These are phyloP conservation scores for Orthosia gracilis DNA, from an alignment of 2,888 invertebrate species.

Conservation along the genomic window DNA sequence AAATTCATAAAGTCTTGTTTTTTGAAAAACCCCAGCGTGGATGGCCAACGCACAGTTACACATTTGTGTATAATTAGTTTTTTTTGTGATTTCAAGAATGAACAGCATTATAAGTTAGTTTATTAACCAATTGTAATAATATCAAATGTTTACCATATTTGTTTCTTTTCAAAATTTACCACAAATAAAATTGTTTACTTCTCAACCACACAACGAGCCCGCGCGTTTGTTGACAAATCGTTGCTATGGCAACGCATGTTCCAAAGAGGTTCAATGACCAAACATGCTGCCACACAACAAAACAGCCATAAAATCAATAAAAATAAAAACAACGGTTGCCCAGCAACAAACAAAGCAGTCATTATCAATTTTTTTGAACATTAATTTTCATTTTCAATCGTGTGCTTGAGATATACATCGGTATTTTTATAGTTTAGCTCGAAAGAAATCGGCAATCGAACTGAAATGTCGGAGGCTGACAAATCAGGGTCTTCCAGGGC, in stretches of 20 bases:
- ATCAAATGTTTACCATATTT: slow-evolving; percentile 49
- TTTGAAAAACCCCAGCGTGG: too few relatives aligned
- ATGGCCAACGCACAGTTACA: too few relatives aligned
- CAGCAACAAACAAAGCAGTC: slow-evolving; percentile 68
- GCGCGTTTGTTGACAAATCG: slow-evolving; percentile 71
- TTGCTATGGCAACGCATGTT: slow-evolving; percentile 70
- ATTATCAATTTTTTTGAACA: slow-evolving; percentile 52
- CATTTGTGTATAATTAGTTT: too few relatives aligned
- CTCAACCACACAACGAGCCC: slow-evolving; percentile 6
- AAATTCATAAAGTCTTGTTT: not conserved
- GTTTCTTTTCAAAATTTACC: not conserved
- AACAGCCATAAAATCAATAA: slow-evolving; percentile 18
- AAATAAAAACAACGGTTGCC: slow-evolving; percentile 62
- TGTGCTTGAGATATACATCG: slow-evolving; percentile 43
- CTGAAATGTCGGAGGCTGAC: slow-evolving; percentile 67
- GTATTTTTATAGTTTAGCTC: slow-evolving; percentile 34
- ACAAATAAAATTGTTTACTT: slow-evolving; percentile 24
- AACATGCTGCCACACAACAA: too few relatives aligned
- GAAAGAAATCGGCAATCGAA: slow-evolving; percentile 42
- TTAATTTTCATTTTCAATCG: slow-evolving; percentile 50
- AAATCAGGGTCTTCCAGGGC: slow-evolving; percentile 59
- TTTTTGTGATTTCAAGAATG: too few relatives aligned
- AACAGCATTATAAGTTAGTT: too few relatives aligned
- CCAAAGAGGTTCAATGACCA: slow-evolving; percentile 2
- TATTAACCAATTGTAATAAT: too few relatives aligned